Evolutionary conservation across 2,888 invertebrate species (phyloP), one percentile per base, ranked within the genome.

Genomic region (Tubulanus polymorphus): DNA sequence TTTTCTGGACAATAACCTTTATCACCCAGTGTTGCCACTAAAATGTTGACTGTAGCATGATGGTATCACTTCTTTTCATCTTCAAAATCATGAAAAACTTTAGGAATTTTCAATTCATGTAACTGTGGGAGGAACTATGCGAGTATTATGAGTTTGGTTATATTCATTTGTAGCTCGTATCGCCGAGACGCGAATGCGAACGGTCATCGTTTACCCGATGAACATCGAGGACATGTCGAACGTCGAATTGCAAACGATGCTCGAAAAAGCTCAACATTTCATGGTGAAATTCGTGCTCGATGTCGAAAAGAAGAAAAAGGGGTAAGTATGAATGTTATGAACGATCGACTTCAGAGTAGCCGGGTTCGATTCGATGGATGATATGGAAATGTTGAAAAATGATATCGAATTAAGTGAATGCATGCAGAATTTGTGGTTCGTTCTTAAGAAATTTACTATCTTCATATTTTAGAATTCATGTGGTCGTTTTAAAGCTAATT

Each of bases 281-380:
- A 41, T 41, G 41, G 41, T 41, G 20, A 41, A 41, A 15, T 41
- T 41, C 23, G 41, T 41, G 41, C 41, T 20, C 6, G 15, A 41
- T 15, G 41, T 41, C 3, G 41, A 41, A 41, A 41, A 41, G 15
- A 41, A 15, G 41, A 41, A 41, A 23, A 41, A 41, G 41, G 41
- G 41, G 41, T 41, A 41, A 20, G 41, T 41, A 41, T 41, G 18
- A n/a, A n/a, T n/a, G n/a, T n/a, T n/a, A n/a, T n/a, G n/a, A n/a
- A n/a, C n/a, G n/a, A n/a, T n/a, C n/a, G n/a, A n/a, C n/a, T n/a
- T n/a, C n/a, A n/a, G n/a, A n/a, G n/a, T n/a, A n/a, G n/a, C n/a
- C n/a, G n/a, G n/a, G n/a, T n/a, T n/a, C n/a, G n/a, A n/a, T n/a
- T n/a, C n/a, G n/a, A n/a, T n/a, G n/a, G n/a, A n/a, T n/a, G n/a